phyloP scores from a whole-genome alignment of 2,797 vertebrate species.

The Agapornis canus region DNA sequence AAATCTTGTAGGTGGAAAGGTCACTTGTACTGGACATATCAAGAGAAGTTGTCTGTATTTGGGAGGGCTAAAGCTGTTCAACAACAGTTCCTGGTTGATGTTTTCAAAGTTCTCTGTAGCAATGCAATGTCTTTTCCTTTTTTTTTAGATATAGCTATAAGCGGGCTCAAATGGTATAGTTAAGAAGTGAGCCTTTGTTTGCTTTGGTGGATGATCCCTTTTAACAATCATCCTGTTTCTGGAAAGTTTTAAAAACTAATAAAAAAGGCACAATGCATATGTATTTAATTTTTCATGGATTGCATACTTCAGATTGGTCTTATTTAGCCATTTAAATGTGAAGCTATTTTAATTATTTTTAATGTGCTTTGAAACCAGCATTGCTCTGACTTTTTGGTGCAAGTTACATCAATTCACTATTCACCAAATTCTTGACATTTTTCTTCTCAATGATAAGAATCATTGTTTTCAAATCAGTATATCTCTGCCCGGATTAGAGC shows the following conservation, averaged over 20 bases:
- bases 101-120: not conserved
- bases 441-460: not conserved
- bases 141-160: not conserved
- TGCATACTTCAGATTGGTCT: not conserved
- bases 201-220: not conserved
- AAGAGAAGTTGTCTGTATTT: not conserved
- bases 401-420: not conserved
- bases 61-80: not conserved
- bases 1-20: not conserved
- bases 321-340: not conserved
- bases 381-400: not conserved
- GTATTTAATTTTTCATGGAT: not conserved
- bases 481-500: not conserved
- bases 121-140: not conserved
- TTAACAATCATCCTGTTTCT: not conserved
- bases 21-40: not conserved
- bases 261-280: fast-evolving
- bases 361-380: not conserved
- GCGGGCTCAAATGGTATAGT: not conserved
- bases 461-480: not conserved
- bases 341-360: not conserved
- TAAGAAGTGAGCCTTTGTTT: not conserved
- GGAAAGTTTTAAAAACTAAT: not conserved
- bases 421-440: not conserved
- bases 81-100: not conserved